phyloP scores from a whole-genome alignment of 2,888 invertebrate species.

The Congeria kusceri region DNA sequence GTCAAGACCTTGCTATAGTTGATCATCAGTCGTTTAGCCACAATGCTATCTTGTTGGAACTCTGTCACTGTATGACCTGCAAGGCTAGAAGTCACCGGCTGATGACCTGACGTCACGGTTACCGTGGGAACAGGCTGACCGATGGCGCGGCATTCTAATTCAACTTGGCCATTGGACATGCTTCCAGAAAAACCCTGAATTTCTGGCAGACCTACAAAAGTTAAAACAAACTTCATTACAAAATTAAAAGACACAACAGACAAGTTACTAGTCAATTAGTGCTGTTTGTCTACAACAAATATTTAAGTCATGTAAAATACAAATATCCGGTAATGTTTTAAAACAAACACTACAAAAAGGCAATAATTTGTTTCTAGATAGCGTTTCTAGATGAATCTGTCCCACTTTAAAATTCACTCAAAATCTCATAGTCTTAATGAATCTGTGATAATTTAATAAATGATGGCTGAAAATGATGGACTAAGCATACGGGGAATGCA shows the following conservation, averaged over 20 bases:
- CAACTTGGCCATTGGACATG: constrained; percentile 20
- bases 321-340: no score
- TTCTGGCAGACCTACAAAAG: constrained; percentile 47
- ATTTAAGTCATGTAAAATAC: no score
- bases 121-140: constrained; percentile 48
- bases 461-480: no score
- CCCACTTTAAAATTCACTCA: no score
- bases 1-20: constrained; percentile 16
- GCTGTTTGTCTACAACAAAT: no score
- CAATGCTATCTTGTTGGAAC: neutral
- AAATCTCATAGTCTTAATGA: no score
- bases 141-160: constrained; percentile 33
- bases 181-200: constrained; percentile 38
- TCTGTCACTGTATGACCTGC: constrained; percentile 41
- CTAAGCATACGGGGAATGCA: no score
- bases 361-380: no score
- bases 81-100: constrained; percentile 33
- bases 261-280: no score
- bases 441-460: no score
- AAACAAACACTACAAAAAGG: no score
- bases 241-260: neutral
- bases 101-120: constrained; percentile 50
- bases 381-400: no score
- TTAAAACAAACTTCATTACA: neutral
- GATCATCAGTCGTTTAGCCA: constrained; percentile 27